A percentile compares a stretch with the other conserved stretches of the same genome.
Conservation (phyloP, 2,113 vertebrate genomes). For the Synodontis membranacea region DNA sequence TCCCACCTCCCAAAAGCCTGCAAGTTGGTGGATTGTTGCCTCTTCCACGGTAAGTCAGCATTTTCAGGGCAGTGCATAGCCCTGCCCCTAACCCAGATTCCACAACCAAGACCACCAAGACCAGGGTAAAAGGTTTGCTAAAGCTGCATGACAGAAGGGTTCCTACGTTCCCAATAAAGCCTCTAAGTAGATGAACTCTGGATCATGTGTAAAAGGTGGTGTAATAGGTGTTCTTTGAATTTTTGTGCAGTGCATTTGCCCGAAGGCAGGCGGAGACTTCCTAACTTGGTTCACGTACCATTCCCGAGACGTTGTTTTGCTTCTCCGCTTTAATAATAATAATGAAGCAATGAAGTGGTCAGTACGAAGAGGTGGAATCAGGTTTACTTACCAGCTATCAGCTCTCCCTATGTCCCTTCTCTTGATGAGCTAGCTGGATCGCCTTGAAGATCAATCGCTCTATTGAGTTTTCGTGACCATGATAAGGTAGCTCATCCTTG, state of each 20-base stretch:
- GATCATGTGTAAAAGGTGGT: not conserved
- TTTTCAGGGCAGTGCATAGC: too few species aligned
- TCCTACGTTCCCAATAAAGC: not conserved
- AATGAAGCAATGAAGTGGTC: too few species aligned
- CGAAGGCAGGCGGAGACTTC: not conserved
- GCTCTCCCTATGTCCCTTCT: not conserved
- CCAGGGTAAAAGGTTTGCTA: not conserved
- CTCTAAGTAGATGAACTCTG: too few species aligned
- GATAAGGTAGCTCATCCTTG: not conserved
- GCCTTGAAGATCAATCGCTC: not conserved
- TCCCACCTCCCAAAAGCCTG: not conserved
- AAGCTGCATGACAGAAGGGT: not conserved
- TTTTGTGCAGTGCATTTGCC: not conserved
- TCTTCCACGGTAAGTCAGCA: not conserved
- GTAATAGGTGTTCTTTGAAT: not conserved
- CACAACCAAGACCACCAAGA: not conserved
- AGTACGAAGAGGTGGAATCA: not conserved
- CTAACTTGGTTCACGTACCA: not conserved
- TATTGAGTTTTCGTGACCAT: constrained; percentile 4
- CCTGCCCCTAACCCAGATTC: not conserved
- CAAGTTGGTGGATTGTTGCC: not conserved
- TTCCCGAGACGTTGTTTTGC: not conserved
- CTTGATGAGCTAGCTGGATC: not conserved
- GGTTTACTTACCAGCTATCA: not conserved
- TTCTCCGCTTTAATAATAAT: not conserved